These are phyloP conservation scores for Xestia c-nigrum DNA, from an alignment of 2,888 invertebrate species.

Conservation along the genomic window DNA sequence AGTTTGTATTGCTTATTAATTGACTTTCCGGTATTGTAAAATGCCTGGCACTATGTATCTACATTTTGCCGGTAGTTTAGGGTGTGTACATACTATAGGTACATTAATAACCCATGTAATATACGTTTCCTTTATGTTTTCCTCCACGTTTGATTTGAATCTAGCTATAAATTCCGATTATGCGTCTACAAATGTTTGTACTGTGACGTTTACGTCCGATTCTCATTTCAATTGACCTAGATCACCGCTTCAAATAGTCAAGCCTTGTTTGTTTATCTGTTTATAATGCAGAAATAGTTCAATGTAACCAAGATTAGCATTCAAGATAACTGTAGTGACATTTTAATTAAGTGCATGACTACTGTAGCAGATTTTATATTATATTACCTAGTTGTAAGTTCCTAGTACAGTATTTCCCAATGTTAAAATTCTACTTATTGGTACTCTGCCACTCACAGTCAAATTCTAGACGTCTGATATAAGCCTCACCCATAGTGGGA, in stretches of 20 bases:
- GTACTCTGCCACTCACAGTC: neutral
- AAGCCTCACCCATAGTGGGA: neutral
- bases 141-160: conserved; percentile 31
- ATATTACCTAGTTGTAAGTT: neutral
- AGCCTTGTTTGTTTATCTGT: conserved; percentile 41
- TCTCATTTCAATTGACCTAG: conserved; percentile 44
- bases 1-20: conserved; percentile 10
- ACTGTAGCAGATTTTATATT: conserved; percentile 17
- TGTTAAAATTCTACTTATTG: neutral
- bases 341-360: conserved; percentile 32
- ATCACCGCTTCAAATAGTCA: conserved; percentile 39
- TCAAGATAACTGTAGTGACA: conserved; percentile 29
- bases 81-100: conserved; percentile 39
- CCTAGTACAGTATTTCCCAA: neutral
- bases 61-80: conserved; percentile 21
- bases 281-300: conserved; percentile 54
- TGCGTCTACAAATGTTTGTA: conserved; percentile 27
- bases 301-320: conserved; percentile 43
- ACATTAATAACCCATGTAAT: conserved; percentile 22
- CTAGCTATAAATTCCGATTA: conserved; percentile 28
- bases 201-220: conserved; percentile 42
- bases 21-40: conserved; percentile 20
- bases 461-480: neutral
- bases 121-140: conserved; percentile 40
- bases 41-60: conserved; percentile 13